A percentile compares a stretch with the other conserved stretches of the same genome.
Evolutionary conservation across 2,888 invertebrate species (phyloP).

Genomic region (Lysandra bellargus): DNA sequence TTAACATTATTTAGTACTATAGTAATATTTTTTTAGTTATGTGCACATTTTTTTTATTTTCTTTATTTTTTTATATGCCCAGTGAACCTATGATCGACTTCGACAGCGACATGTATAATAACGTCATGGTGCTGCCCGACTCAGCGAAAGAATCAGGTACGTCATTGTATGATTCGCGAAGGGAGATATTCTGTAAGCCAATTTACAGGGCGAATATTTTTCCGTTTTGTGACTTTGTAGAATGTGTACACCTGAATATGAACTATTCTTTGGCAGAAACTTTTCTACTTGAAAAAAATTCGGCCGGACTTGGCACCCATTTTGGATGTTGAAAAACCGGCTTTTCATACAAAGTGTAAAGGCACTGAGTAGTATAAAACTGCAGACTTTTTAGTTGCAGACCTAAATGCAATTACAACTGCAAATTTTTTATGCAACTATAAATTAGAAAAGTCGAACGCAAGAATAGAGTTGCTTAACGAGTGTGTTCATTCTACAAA

Average conservation of each 20-base stretch:
- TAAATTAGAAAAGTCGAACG: neutral
- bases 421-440: neutral
- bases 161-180: conserved; percentile 43
- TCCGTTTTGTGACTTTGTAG: neutral
- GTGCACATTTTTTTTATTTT: conserved; percentile 40
- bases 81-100: conserved; percentile 74
- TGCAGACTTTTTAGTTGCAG: too few species aligned
- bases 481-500: neutral
- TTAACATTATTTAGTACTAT: conserved; percentile 35
- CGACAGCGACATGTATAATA: conserved; percentile 73
- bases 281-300: neutral
- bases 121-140: conserved; percentile 69
- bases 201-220: conserved; percentile 31
- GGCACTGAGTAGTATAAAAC: too few species aligned
- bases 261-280: neutral
- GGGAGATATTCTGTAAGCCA: conserved; percentile 21
- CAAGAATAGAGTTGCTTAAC: neutral
- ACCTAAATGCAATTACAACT: too few species aligned
- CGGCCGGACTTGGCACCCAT: too few species aligned
- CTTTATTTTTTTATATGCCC: conserved; percentile 45
- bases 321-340: too few species aligned
- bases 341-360: too few species aligned
- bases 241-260: neutral
- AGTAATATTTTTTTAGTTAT: conserved; percentile 30
- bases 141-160: conserved; percentile 69